phyloP scores from a whole-genome alignment of 2,797 vertebrate species.

The Sphenopsis melanotis region DNA sequence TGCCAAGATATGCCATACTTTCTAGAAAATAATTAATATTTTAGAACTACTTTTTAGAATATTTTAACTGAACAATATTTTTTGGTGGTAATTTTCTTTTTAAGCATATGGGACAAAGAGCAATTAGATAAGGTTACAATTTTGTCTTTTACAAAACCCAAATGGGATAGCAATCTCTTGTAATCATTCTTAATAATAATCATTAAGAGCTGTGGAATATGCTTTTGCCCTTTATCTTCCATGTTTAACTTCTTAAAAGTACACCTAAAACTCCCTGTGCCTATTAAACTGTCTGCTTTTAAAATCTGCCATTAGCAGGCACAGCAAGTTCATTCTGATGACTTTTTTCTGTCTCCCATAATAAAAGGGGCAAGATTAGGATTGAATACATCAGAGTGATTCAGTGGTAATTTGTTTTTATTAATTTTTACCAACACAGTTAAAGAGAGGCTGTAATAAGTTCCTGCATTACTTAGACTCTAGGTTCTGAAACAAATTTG shows the following conservation, averaged over 20 bases:
- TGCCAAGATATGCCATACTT: neutral
- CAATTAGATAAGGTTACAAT: neutral
- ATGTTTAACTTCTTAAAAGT: neutral
- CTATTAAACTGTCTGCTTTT: neutral
- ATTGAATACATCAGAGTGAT: neutral
- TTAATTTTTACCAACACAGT: neutral
- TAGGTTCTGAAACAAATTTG: neutral
- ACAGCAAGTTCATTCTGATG: neutral
- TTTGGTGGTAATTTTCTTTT: neutral
- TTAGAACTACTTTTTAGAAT: neutral
- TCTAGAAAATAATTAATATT: neutral
- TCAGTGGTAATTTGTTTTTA: neutral
- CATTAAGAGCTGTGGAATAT: neutral
- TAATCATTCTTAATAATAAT: neutral
- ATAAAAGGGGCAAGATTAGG: neutral
- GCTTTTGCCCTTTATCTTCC: neutral
- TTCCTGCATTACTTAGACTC: neutral
- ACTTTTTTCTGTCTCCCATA: neutral
- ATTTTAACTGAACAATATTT: neutral
- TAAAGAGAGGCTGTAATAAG: neutral
- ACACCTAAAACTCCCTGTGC: neutral
- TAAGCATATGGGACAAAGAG: neutral
- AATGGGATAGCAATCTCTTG: neutral
- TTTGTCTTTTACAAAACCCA: neutral
- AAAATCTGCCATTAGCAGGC: neutral